These are phyloP conservation scores for Eptesicus fuscus DNA, from an alignment of 2,113 vertebrate species.

Conservation along the genomic window DNA sequence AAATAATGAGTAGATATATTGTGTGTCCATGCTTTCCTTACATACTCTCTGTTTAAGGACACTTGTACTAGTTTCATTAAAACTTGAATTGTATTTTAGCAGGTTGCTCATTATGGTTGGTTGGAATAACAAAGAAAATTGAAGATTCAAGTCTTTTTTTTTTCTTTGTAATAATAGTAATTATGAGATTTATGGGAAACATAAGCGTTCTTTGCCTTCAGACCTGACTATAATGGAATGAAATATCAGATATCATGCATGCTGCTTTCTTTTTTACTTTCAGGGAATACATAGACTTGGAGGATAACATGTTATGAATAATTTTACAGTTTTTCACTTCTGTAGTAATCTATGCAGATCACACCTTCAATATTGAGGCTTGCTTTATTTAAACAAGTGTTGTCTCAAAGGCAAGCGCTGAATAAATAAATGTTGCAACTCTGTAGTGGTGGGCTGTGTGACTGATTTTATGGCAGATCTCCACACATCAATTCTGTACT, in stretches of 20 bases:
- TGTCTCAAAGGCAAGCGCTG: background rate
- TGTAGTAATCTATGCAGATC: background rate
- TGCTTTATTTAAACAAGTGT: background rate
- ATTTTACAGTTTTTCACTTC: background rate
- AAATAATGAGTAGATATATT: conserved; percentile 47
- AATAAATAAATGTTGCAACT: background rate
- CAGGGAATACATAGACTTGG: background rate
- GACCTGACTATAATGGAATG: background rate
- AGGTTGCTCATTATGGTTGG: conserved; percentile 66
- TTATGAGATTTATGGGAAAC: conserved; percentile 35
- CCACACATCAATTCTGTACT: background rate
- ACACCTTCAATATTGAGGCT: background rate
- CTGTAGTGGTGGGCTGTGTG: background rate
- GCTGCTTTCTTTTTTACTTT: conserved; percentile 31
- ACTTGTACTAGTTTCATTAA: conserved; percentile 34
- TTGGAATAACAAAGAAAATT: conserved; percentile 50
- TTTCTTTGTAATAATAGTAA: conserved; percentile 11
- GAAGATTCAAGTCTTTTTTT: conserved; percentile 46
- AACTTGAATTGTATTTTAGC: conserved; percentile 49
- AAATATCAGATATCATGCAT: background rate
- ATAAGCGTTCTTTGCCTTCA: background rate
- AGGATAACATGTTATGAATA: background rate
- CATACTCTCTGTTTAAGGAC: conserved; percentile 19
- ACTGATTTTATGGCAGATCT: background rate
- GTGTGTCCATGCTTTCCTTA: background rate